Percentiles rank a stretch among this genome's conserved stretches.
phyloP scores from a whole-genome alignment of 2,888 invertebrate species.

The Piscicola geometra region DNA sequence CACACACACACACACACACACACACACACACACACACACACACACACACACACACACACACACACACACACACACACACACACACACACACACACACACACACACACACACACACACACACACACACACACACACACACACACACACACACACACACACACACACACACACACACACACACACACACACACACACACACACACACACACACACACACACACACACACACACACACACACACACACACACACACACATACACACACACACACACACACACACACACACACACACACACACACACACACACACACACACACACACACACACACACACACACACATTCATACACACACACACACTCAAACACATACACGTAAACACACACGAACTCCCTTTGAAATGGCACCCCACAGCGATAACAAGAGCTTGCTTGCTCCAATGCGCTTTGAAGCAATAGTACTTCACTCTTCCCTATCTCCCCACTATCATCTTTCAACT shows the following conservation, averaged over 20 bases:
- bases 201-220: constrained; percentile 19
- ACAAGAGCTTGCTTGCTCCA: too few relatives aligned
- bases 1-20: background rate
- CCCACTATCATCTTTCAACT: too few relatives aligned
- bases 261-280: constrained; percentile 4
- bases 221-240: constrained; percentile 15
- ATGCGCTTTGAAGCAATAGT: too few relatives aligned
- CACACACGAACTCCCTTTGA: background rate
- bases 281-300: constrained; percentile 4
- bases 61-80: constrained; percentile 2
- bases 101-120: background rate
- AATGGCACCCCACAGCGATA: too few relatives aligned
- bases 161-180: constrained; percentile 12
- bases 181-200: constrained; percentile 19
- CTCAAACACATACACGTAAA: background rate
- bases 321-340: background rate
- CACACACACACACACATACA: constrained; percentile 12
- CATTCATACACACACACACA: background rate
- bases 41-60: background rate
- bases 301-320: constrained; percentile 4
- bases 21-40: background rate
- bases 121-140: constrained; percentile 10
- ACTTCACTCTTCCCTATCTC: too few relatives aligned
- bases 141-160: background rate
- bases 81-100: background rate